A percentile compares a stretch with the other conserved stretches of the same genome.
phyloP scores from a whole-genome alignment of 2,113 vertebrate species.

The Paradoxurus hermaphroditus region DNA sequence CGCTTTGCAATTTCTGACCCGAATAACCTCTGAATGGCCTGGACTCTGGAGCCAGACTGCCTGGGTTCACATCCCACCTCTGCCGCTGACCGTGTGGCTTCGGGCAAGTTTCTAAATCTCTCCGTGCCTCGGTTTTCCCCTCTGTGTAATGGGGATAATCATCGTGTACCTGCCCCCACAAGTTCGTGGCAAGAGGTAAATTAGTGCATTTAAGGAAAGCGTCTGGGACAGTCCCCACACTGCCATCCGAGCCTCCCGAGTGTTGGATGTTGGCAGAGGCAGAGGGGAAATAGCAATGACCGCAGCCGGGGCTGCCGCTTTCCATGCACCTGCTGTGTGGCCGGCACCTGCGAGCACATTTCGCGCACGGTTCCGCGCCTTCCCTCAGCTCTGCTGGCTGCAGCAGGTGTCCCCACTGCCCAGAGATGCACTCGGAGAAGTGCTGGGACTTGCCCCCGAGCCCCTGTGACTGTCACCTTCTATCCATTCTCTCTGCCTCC shows the following conservation, averaged over 20 bases:
- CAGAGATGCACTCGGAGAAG: not conserved
- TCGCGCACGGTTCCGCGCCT: rapidly evolving
- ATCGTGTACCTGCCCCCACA: not conserved
- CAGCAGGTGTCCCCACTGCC: not conserved
- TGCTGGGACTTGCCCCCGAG: not conserved
- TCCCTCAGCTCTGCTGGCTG: not conserved
- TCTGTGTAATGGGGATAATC: not conserved
- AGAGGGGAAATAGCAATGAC: rapidly evolving
- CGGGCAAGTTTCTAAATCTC: not conserved
- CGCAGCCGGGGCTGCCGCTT: rapidly evolving
- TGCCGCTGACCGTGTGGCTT: not conserved
- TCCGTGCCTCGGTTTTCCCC: not conserved
- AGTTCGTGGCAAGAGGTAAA: not conserved
- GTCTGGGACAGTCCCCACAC: rapidly evolving
- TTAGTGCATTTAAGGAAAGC: not conserved
- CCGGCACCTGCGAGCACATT: not conserved
- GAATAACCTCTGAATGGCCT: not conserved
- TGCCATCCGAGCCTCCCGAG: not conserved
- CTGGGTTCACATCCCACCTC: not conserved
- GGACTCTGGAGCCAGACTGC: not conserved
- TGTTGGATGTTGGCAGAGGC: not conserved
- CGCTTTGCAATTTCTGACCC: not conserved
- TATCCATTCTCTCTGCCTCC: not conserved
- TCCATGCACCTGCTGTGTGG: not conserved
- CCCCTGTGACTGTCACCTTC: not conserved